Conservation (phyloP, 2,113 vertebrate species). For the Pygoscelis adeliae region DNA sequence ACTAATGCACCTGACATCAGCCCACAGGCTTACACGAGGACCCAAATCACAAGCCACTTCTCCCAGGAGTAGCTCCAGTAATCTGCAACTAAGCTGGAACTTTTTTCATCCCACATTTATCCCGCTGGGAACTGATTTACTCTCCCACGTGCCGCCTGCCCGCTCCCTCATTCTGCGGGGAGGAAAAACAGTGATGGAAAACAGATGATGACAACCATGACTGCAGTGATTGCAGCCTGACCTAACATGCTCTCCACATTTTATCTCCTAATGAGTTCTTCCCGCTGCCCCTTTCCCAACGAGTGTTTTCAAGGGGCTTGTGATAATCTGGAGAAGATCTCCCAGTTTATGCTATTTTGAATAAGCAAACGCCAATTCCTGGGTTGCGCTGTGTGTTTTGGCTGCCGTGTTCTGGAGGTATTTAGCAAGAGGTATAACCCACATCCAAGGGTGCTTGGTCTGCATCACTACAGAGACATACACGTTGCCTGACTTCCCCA, state of each 20-base stretch:
- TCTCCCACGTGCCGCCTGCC: background rate
- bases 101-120: background rate
- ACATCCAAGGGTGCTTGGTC: background rate
- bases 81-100: conserved; percentile 28
- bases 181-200: background rate
- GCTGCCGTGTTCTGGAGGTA: fast-evolving
- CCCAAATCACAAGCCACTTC: conserved; percentile 24
- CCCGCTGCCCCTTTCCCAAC: background rate
- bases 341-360: background rate
- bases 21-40: background rate
- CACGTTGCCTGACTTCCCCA: background rate
- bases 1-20: conserved; percentile 8
- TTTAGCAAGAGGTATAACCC: background rate
- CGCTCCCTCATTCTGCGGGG: background rate
- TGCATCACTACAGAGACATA: background rate
- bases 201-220: background rate
- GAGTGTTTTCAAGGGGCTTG: background rate
- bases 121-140: background rate
- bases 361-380: fast-evolving
- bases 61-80: background rate
- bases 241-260: fast-evolving
- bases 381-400: background rate
- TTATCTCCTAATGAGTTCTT: background rate
- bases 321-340: background rate
- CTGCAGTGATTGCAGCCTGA: background rate